phyloP scores from a whole-genome alignment of 2,888 invertebrate species.

The Cataglyphis cursor region DNA sequence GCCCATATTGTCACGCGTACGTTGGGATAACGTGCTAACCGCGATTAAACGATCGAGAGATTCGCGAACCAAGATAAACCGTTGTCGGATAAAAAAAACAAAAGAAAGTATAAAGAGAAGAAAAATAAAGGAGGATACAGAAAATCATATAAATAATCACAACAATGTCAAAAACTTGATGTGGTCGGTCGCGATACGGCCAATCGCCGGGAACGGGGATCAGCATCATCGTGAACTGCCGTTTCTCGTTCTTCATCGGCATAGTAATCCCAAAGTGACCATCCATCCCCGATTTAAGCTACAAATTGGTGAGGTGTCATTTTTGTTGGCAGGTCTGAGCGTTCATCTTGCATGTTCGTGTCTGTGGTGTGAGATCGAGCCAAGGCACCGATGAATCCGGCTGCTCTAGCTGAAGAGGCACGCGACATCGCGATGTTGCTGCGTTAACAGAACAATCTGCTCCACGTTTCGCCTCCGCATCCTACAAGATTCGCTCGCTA shows the following conservation, averaged over 20 bases:
- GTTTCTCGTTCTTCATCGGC: slow-evolving; percentile 59
- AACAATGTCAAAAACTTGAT: slow-evolving; percentile 46
- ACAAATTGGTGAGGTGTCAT: slow-evolving; percentile 76
- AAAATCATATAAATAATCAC: slow-evolving; percentile 54
- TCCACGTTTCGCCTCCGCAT: slow-evolving; percentile 83
- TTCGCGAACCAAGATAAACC: slow-evolving; percentile 27
- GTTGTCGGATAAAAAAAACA: slow-evolving; percentile 46
- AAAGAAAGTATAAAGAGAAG: slow-evolving; percentile 43
- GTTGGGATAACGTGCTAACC: slow-evolving; percentile 6
- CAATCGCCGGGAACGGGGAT: slow-evolving; percentile 71
- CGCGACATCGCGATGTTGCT: slow-evolving; percentile 82
- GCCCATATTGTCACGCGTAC: not conserved
- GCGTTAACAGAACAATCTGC: slow-evolving; percentile 82
- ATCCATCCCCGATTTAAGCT: slow-evolving; percentile 64
- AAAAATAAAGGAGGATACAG: slow-evolving; percentile 39
- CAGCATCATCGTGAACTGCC: slow-evolving; percentile 59
- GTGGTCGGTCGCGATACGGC: not conserved
- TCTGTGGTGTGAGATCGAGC: slow-evolving; percentile 81
- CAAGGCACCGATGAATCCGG: slow-evolving; percentile 77
- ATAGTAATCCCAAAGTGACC: slow-evolving; percentile 65
- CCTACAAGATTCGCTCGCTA: slow-evolving; percentile 77
- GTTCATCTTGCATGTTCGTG: slow-evolving; percentile 74
- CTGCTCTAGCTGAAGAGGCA: slow-evolving; percentile 82
- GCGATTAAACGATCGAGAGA: slow-evolving; percentile 12
- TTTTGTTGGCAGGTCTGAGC: slow-evolving; percentile 83